Conservation (phyloP, 2,888 invertebrate species). For the Homarus gammarus region DNA sequence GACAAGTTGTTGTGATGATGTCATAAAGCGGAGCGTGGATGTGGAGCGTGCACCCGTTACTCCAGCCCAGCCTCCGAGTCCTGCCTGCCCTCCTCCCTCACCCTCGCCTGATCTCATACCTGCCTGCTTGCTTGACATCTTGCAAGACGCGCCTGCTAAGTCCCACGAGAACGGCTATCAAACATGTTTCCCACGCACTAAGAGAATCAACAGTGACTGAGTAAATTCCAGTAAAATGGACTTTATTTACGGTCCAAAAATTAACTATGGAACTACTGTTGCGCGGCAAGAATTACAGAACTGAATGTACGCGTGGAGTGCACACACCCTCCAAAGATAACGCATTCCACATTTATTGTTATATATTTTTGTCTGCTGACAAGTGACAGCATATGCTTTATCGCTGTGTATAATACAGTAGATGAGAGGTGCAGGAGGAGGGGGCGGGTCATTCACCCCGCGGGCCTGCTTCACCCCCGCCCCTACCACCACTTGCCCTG, state of each 20-base stretch:
- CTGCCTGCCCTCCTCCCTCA: constrained; percentile 76
- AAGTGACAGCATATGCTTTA: no score
- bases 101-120: constrained; percentile 9
- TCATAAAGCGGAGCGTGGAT: constrained; percentile 17
- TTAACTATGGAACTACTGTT: background rate
- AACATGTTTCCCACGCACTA: constrained; percentile 24
- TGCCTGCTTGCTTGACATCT: constrained; percentile 19
- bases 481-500: constrained; percentile 15
- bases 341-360: no score
- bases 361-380: no score
- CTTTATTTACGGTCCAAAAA: background rate
- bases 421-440: background rate
- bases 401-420: no score
- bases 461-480: constrained; percentile 12
- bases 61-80: constrained; percentile 79
- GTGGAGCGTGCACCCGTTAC: constrained; percentile 50
- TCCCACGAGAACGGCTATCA: constrained; percentile 43
- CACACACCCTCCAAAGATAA: no score
- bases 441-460: constrained; percentile 46
- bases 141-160: background rate
- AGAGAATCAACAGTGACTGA: constrained; percentile 17
- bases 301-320: no score
- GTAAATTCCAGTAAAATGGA: background rate
- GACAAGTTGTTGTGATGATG: background rate
- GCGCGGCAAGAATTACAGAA: no score